Evolutionary conservation across 2,797 vertebrate species (phyloP).

Genomic region (Notoglanidium macrostoma): DNA sequence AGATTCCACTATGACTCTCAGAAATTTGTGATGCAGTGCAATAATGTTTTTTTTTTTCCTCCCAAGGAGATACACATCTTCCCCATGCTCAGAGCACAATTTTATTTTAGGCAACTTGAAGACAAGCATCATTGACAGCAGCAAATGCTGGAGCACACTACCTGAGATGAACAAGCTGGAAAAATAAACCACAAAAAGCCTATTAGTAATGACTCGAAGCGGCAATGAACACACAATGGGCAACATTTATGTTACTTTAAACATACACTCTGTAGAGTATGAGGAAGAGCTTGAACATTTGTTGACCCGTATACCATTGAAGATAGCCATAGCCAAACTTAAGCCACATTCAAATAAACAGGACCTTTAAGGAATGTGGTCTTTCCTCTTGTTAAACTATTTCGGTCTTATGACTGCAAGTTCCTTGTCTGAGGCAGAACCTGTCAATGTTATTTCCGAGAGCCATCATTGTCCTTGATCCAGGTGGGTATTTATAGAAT

Average conservation of each 20-base stretch:
- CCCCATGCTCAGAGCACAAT: slow-evolving; percentile 55
- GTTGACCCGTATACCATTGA: slow-evolving; percentile 56
- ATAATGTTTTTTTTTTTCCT: not conserved
- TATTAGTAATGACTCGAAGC: slow-evolving; percentile 46
- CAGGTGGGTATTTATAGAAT: slow-evolving; percentile 65
- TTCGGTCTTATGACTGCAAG: slow-evolving; percentile 62
- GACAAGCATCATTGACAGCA: slow-evolving; percentile 67
- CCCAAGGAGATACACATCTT: not conserved
- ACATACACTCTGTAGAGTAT: slow-evolving; percentile 48
- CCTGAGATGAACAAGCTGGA: slow-evolving; percentile 54
- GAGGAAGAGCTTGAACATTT: slow-evolving; percentile 53
- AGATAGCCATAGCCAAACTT: slow-evolving; percentile 54
- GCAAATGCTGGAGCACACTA: slow-evolving; percentile 54
- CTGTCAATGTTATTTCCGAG: slow-evolving; percentile 61
- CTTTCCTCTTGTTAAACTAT: slow-evolving; percentile 64
- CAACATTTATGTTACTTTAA: slow-evolving; percentile 58
- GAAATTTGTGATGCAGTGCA: not conserved
- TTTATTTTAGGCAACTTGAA: slow-evolving; percentile 68
- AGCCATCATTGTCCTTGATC: slow-evolving; percentile 57
- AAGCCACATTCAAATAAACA: slow-evolving; percentile 65
- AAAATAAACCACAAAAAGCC: slow-evolving; percentile 49
- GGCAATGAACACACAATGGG: slow-evolving; percentile 55
- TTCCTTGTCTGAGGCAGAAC: slow-evolving; percentile 63
- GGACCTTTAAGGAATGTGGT: slow-evolving; percentile 39
- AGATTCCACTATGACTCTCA: not conserved